Base-by-base conservation (phyloP, 23 tunicate species). In the Oikopleura dioica region DNA sequence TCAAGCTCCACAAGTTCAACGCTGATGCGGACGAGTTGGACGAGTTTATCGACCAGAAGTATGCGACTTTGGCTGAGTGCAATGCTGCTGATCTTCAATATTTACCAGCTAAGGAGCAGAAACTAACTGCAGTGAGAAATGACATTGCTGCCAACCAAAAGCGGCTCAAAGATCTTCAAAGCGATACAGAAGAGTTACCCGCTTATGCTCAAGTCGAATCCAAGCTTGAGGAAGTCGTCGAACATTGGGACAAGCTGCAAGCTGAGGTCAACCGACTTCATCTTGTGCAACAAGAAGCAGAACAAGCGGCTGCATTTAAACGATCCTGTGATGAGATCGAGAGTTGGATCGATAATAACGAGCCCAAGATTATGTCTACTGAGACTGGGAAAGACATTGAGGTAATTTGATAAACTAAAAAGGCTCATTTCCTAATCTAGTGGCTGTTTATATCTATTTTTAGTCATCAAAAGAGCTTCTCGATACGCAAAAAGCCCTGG, bases 101-200 rank as follows among this genome's bases (percentile, higher is more conserved):
- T 63, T 2, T 63, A 2, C 72, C 72, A 28, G 5, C 16, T 12
- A 63, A 63, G 33, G 72, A 2, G 2, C 72, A 63, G 2, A 23
- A 63, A 63, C 16, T 12, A 12, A 28, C 72, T 12, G 26, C 16
- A 2, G 4, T 63, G 30, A 63, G 33, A 63, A 63, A 63, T 28
- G 72, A 63, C 2, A 63, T 63, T 28, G 72, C 72, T 2, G 72
- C 72, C 32, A 63, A 63, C 26, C 72, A 63, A 63, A 63, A 63
- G 16, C 29, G 72, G 30, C 4, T 63, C 33, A 16, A 23, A 28
- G 72, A 23, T 4, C 33, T 63, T 2, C 72, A 63, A 63, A 31
- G 26, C 16, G 72, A 63, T 28, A 31, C 72, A 24, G 33, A 16
- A 28, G 72, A 63, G 5, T 5, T 63, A 12, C 4, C 26, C 5